Base-by-base conservation (phyloP, 2,113 vertebrate genomes). In the Craseonycteris thonglongyai region DNA sequence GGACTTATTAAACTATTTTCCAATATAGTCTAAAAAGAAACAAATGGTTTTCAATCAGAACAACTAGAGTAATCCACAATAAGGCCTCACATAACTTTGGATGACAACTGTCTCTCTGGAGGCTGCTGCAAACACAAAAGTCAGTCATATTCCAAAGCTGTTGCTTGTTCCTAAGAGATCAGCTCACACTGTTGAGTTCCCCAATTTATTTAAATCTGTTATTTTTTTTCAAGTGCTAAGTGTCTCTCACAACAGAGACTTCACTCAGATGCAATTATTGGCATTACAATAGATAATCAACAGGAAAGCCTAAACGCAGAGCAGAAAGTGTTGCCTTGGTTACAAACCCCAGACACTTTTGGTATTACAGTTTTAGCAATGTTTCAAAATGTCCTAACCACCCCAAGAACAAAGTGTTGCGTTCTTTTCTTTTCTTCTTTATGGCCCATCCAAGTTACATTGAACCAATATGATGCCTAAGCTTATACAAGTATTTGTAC, bases 141-240 rank as follows among this genome's bases (percentile, higher is more conserved):
- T 76, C 56, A 80, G 83, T 47, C 88, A 65, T 88, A 74, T 79
- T 95, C 93, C 88, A 97, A 96, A 95, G 83, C 94, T 97, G 96
- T 58, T 94, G 92, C 96, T 97, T 95, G 91, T 97, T 98, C 96
- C 96, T 93, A 35, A 98, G 96, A 7, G 26, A 96, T 90, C 88
- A 65, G 97, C 98, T 97, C 98, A 94, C 93, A 95, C 95, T 90
- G 83, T 90, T 92, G 95, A 69, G 96, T 96, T 86, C 88, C 94
- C 97, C 97, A 97, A 96, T 98, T 98, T 98, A 98, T 97, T 98
- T 97, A 97, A 98, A 98, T 98, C 97, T 98, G 97, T 98, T 98
- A 97, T 97, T 98, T 98, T 97, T 97, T 98, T 98, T 98, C 98
- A 98, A 98, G 98, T 98, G 98, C 97, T 98, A 98, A 98, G 98